Evolutionary conservation across 2,113 vertebrate genomes (phyloP).

Genomic region (Odocoileus hemionus): DNA sequence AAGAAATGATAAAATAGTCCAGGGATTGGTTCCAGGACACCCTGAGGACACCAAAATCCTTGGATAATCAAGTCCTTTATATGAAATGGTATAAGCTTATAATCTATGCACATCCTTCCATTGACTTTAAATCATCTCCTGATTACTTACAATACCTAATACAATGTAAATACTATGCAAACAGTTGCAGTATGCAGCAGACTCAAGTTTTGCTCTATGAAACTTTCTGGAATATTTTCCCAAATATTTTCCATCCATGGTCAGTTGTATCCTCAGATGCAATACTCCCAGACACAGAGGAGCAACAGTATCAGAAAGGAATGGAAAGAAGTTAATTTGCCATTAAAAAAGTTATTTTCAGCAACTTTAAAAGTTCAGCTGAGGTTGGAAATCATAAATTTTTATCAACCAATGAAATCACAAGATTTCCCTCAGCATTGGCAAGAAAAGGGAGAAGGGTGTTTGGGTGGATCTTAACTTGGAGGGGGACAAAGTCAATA

Average conservation of each 20-base stretch:
- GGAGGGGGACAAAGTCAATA: not conserved
- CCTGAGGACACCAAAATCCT: not conserved
- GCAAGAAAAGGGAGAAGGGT: not conserved
- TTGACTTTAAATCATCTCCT: not conserved
- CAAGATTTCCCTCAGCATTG: not conserved
- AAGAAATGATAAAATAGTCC: not conserved
- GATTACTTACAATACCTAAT: not conserved
- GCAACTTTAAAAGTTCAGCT: not conserved
- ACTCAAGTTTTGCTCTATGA: not conserved
- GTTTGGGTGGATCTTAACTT: not conserved
- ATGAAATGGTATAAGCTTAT: not conserved
- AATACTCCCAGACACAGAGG: not conserved
- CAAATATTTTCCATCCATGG: not conserved
- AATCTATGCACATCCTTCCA: not conserved
- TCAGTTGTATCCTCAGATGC: not conserved
- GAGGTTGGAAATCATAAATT: not conserved
- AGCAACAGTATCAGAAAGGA: not conserved
- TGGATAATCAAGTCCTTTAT: not conserved
- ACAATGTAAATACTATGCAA: not conserved
- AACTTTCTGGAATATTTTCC: not conserved
- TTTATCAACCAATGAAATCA: constrained; percentile 3
- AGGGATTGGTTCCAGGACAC: not conserved
- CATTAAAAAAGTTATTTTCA: not conserved
- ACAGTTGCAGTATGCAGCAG: not conserved
- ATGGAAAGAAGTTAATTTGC: not conserved